phyloP scores from a whole-genome alignment of 2,113 vertebrate species.

The Pogonocichla stellata region DNA sequence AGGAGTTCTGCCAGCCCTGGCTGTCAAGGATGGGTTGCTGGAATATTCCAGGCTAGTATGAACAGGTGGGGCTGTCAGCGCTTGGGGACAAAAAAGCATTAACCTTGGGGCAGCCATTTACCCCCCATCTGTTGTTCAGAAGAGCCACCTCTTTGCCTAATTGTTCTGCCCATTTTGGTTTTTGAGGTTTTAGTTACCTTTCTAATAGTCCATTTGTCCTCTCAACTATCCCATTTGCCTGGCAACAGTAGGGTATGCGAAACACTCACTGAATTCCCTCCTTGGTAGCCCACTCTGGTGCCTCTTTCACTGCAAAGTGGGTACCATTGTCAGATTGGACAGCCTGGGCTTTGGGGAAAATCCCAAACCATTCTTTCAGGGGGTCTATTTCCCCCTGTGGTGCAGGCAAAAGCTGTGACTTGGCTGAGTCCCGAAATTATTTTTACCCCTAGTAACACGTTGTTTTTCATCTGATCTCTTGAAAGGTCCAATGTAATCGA shows the following conservation, averaged over 20 bases:
- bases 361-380: too few relatives aligned
- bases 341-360: background rate
- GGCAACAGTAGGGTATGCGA: background rate
- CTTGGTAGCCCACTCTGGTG: background rate
- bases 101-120: background rate
- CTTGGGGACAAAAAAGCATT: background rate
- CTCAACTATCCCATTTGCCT: background rate
- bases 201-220: background rate
- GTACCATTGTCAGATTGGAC: background rate
- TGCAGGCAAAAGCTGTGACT: background rate
- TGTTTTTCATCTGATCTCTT: background rate
- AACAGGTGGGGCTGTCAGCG: background rate
- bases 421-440: background rate
- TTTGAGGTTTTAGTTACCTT: background rate
- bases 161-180: background rate
- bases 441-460: background rate
- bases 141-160: background rate
- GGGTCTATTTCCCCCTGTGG: background rate
- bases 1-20: background rate
- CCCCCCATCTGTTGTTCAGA: background rate
- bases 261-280: background rate
- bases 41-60: background rate
- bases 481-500: background rate
- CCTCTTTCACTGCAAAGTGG: background rate
- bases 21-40: background rate